These are phyloP conservation scores for Erithacus rubecula DNA, from an alignment of 2,797 vertebrate genomes.

Conservation along the genomic window DNA sequence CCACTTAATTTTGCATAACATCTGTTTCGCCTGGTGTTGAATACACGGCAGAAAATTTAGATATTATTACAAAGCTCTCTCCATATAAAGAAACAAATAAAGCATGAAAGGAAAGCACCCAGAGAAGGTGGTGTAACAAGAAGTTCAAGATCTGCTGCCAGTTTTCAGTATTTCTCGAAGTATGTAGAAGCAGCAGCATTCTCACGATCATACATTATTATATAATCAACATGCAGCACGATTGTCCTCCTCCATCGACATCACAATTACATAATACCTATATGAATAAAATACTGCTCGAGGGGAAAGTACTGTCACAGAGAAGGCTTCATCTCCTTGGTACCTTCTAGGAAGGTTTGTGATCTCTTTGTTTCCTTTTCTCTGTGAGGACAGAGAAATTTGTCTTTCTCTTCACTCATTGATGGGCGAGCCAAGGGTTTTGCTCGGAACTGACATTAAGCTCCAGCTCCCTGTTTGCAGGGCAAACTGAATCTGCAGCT, in stretches of 20 bases:
- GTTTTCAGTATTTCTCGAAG: neutral
- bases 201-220: neutral
- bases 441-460: neutral
- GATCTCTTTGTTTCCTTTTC: neutral
- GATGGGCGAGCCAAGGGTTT: neutral
- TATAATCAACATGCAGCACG: neutral
- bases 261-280: neutral
- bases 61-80: neutral
- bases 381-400: neutral
- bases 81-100: neutral
- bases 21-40: neutral
- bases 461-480: neutral
- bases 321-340: neutral
- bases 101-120: accelerated
- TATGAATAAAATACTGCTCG: neutral
- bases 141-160: neutral
- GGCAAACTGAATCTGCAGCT: neutral
- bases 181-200: neutral
- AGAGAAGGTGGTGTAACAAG: accelerated
- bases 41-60: neutral
- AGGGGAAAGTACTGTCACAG: neutral
- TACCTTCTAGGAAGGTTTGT: neutral
- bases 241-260: neutral
- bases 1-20: neutral
- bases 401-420: neutral